Percentiles rank a stretch among this genome's conserved stretches.
Conservation (phyloP, 2,797 vertebrate species). For the Brachymystax lenok region DNA sequence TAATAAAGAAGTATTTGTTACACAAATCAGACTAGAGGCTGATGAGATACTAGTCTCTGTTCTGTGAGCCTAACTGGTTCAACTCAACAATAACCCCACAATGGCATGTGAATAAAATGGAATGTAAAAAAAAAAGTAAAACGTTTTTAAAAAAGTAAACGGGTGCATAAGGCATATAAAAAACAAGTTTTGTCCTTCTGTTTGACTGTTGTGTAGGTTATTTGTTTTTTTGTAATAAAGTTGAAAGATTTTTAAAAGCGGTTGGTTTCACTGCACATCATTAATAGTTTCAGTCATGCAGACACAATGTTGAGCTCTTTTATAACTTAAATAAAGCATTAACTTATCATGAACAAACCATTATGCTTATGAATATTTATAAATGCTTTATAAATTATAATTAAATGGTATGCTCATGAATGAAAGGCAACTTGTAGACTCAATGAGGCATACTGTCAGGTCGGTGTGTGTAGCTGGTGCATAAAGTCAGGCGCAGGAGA, state of each 20-base stretch:
- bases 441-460: too few species aligned
- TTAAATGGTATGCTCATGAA: not conserved
- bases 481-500: too few species aligned
- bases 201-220: slow-evolving; percentile 29
- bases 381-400: not conserved
- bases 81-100: slow-evolving; percentile 33
- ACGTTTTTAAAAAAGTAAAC: slow-evolving; percentile 25
- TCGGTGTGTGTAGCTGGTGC: too few species aligned
- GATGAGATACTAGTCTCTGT: slow-evolving; percentile 1
- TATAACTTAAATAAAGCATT: not conserved
- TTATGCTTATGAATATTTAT: not conserved
- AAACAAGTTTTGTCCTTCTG: slow-evolving; percentile 41
- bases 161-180: slow-evolving; percentile 48
- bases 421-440: not conserved
- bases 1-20: slow-evolving; percentile 21
- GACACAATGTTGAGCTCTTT: not conserved
- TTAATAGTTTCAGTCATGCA: slow-evolving; percentile 17
- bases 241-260: slow-evolving; percentile 40
- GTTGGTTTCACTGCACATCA: slow-evolving; percentile 45
- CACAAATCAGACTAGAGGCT: not conserved
- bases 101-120: slow-evolving; percentile 49
- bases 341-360: not conserved
- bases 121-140: slow-evolving; percentile 32
- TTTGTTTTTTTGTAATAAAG: slow-evolving; percentile 78
- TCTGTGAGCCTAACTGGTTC: slow-evolving; percentile 41